A percentile compares a stretch with the other conserved stretches of the same genome.
These are phyloP conservation scores for Tyria jacobaeae DNA, from an alignment of 2,888 invertebrate species.

Conservation along the genomic window DNA sequence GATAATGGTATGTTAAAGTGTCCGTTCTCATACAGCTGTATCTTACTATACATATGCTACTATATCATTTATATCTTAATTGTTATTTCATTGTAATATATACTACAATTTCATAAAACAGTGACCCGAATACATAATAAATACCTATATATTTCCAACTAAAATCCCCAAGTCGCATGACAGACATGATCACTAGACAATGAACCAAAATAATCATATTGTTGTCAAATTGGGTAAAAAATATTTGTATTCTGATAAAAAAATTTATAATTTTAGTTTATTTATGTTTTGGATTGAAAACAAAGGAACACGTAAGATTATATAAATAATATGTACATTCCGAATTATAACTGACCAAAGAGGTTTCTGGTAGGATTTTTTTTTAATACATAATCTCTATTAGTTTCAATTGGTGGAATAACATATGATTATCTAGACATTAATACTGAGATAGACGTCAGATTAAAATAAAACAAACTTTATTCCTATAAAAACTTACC, in stretches of 20 bases:
- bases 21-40: conserved; percentile 3
- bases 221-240: background rate
- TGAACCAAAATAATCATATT: background rate
- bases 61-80: conserved; percentile 1
- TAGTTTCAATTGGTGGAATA: background rate
- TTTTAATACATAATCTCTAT: no score
- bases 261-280: no score
- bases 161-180: background rate
- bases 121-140: background rate
- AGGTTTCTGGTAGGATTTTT: background rate
- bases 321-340: background rate
- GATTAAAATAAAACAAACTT: conserved; percentile 27
- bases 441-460: background rate
- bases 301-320: no score
- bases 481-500: conserved; percentile 25
- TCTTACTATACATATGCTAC: no score
- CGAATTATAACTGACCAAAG: no score
- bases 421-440: background rate
- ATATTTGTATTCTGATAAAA: no score
- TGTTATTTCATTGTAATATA: conserved; percentile 3
- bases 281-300: no score
- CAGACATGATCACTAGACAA: background rate
- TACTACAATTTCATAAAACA: background rate
- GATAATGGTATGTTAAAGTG: conserved; percentile 1
- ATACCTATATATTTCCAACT: background rate